Conservation (phyloP, 2,797 vertebrate genomes). For the Danio aesculapii region DNA sequence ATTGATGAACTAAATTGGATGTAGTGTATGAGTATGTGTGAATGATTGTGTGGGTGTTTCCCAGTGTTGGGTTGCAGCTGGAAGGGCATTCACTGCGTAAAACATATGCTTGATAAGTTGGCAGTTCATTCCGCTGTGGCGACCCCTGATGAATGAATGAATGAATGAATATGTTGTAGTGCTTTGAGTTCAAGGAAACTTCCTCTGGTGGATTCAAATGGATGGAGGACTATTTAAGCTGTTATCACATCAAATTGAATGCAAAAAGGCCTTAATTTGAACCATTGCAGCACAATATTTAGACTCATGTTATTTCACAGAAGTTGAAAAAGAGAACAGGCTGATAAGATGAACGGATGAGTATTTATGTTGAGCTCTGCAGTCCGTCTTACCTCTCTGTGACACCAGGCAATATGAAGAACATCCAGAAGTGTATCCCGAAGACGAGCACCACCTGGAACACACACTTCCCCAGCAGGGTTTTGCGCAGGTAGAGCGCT, state of each 20-base stretch:
- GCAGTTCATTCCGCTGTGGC: too few species aligned
- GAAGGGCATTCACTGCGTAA: too few species aligned
- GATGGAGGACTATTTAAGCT: background rate
- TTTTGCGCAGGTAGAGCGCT: constrained; percentile 83
- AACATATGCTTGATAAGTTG: too few species aligned
- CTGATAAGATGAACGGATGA: background rate
- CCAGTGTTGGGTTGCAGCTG: too few species aligned
- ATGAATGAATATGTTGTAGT: too few species aligned
- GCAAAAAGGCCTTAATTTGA: background rate
- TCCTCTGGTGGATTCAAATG: background rate
- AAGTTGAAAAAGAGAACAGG: background rate
- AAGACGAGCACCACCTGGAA: constrained; percentile 84
- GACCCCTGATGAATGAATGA: too few species aligned
- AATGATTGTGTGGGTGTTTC: too few species aligned
- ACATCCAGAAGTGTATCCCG: constrained; percentile 86
- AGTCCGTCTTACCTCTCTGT: constrained; percentile 76
- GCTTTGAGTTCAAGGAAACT: too few species aligned
- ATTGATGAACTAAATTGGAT: too few species aligned
- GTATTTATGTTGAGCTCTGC: background rate
- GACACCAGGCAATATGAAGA: constrained; percentile 83
- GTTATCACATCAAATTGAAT: background rate
- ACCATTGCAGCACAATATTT: background rate
- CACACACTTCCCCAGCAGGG: constrained; percentile 81
- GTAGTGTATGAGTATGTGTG: too few species aligned
- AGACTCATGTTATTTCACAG: background rate